These are phyloP conservation scores for Solea solea DNA, from an alignment of 2,113 vertebrate species.

Conservation along the genomic window DNA sequence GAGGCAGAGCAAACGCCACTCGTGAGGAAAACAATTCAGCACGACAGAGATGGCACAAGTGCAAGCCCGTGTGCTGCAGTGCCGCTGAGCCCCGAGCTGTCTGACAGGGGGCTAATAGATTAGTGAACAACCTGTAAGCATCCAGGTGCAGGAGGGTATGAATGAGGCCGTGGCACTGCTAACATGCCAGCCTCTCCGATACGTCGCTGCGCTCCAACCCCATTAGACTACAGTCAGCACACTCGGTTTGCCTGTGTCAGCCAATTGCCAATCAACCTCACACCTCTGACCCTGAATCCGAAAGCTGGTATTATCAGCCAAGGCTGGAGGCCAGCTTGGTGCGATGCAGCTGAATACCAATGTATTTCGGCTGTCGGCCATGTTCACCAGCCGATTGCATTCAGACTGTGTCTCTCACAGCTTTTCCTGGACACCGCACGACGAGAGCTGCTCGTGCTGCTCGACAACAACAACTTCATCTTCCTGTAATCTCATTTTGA, in stretches of 20 bases:
- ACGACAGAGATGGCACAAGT: constrained; percentile 32
- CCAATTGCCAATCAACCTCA: constrained; percentile 69
- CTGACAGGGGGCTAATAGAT: constrained; percentile 60
- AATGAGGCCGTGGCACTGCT: constrained; percentile 28
- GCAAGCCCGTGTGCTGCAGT: constrained; percentile 33
- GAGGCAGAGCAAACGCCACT: constrained; percentile 49
- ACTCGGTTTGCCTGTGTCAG: constrained; percentile 64
- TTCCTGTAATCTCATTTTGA: constrained; percentile 57
- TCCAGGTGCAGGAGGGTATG: constrained; percentile 12
- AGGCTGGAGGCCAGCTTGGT: constrained; percentile 26
- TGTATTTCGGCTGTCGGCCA: constrained; percentile 56
- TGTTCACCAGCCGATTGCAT: constrained; percentile 52
- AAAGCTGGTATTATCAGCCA: constrained; percentile 56
- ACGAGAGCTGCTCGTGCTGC: constrained; percentile 23
- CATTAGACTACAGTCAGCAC: constrained; percentile 67
- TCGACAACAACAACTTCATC: constrained; percentile 60
- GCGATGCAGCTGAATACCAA: constrained; percentile 66
- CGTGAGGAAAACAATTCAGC: constrained; percentile 57
- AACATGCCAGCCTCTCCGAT: constrained; percentile 38
- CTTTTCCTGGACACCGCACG: constrained; percentile 18
- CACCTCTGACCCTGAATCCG: constrained; percentile 65
- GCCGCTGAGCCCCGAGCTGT: constrained; percentile 28
- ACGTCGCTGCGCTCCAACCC: constrained; percentile 33
- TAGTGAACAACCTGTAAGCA: constrained; percentile 57
- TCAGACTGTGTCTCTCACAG: constrained; percentile 25